phyloP scores from a whole-genome alignment of 2,113 vertebrate species.

The Dasyurus viverrinus region DNA sequence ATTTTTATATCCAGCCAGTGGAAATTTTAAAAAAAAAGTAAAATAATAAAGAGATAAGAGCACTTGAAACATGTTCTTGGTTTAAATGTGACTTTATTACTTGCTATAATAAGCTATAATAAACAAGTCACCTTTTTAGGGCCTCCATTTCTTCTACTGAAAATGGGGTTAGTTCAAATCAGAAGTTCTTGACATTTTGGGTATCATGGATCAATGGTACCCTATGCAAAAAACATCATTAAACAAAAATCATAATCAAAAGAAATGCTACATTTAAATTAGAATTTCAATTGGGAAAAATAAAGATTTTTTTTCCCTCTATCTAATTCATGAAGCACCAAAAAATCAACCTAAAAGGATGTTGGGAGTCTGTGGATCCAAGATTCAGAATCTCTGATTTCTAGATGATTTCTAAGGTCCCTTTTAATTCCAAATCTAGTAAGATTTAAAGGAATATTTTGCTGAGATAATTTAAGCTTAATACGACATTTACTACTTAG shows the following conservation, averaged over 20 bases:
- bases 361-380: neutral
- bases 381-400: neutral
- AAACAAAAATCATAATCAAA: neutral
- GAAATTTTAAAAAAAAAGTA: neutral
- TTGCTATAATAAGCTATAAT: neutral
- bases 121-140: neutral
- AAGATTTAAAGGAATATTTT: neutral
- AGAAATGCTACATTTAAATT: neutral
- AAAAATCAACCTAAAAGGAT: neutral
- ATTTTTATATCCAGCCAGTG: neutral
- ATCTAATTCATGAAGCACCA: neutral
- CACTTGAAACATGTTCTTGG: neutral
- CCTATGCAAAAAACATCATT: neutral
- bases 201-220: neutral
- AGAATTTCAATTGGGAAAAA: neutral
- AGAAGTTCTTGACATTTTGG: neutral
- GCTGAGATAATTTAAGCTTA: neutral
- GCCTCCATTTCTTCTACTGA: neutral
- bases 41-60: neutral
- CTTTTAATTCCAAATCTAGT: neutral
- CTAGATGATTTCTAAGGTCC: neutral
- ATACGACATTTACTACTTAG: neutral
- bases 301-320: neutral
- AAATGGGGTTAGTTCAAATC: neutral
- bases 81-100: neutral